Percentiles rank a stretch among this genome's conserved stretches.
These are phyloP conservation scores for Indicator indicator DNA, from an alignment of 2,113 vertebrate species.

Conservation along the genomic window DNA sequence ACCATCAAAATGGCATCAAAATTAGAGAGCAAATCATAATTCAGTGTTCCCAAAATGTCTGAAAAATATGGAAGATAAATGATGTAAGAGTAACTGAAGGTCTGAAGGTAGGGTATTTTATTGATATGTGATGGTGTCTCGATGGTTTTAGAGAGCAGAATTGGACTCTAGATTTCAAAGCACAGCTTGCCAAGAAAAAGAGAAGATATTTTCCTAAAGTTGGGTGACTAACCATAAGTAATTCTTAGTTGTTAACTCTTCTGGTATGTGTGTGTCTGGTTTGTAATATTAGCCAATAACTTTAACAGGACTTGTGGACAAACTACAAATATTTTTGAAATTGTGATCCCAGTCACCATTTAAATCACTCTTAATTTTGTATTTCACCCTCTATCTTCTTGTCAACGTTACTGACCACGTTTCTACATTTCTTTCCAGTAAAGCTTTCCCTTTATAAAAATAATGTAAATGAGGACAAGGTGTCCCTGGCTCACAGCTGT, in stretches of 20 bases:
- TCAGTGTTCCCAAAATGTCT: background rate
- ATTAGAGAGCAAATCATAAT: background rate
- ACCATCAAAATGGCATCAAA: background rate
- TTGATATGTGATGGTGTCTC: background rate
- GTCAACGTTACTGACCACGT: background rate
- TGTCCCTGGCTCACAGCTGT: background rate
- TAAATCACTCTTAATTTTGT: background rate
- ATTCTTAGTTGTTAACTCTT: background rate
- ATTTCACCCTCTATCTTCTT: background rate
- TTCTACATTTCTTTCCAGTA: background rate
- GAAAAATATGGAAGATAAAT: background rate
- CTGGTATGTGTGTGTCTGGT: background rate
- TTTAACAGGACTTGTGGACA: background rate
- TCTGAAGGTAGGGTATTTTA: background rate
- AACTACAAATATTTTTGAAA: background rate
- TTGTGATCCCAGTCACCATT: background rate
- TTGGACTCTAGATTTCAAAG: background rate
- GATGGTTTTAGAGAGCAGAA: background rate
- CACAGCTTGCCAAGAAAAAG: background rate
- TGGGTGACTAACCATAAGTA: background rate
- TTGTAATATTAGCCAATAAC: background rate
- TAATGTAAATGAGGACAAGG: background rate
- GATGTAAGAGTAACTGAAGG: background rate
- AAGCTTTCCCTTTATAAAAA: background rate
- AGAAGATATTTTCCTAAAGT: background rate